Conservation (phyloP, 1,140 invertebrate genomes). For the Bombus terrestris region DNA sequence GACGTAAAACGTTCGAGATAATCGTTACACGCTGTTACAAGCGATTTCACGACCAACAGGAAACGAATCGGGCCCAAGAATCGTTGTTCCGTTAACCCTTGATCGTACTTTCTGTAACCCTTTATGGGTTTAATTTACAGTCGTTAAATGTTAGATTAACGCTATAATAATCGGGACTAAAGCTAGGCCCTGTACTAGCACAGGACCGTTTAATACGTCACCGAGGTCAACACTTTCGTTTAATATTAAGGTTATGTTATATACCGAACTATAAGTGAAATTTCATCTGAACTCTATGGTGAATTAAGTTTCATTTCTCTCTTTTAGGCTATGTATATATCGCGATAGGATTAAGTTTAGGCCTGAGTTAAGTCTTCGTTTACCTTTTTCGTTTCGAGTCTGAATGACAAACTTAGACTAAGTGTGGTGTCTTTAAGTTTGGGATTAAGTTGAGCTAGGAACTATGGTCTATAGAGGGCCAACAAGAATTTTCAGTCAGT, state of each 20-base stretch:
- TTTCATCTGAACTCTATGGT: not conserved
- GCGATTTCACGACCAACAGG: not conserved
- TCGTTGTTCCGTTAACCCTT: not conserved
- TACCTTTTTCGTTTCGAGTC: not conserved
- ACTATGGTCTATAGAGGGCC: constrained; percentile 22
- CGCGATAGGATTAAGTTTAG: constrained; percentile 7
- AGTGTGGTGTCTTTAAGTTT: not conserved
- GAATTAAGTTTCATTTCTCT: not conserved
- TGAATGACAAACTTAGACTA: not conserved
- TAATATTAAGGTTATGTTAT: not conserved
- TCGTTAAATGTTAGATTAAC: not conserved
- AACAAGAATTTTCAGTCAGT: constrained; percentile 21
- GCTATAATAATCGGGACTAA: not conserved
- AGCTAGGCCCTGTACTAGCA: not conserved
- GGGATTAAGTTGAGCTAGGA: constrained; percentile 15
- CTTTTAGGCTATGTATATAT: not conserved
- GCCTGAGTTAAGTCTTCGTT: not conserved
- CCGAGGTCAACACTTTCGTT: not conserved
- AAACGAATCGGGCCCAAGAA: constrained; percentile 11
- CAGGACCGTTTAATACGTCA: not conserved
- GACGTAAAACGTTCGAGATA: constrained; percentile 13
- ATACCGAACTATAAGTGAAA: not conserved
- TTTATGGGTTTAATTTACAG: not conserved
- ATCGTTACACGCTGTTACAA: constrained; percentile 11
- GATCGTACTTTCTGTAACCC: not conserved